Conservation (phyloP, 53 echinoderm and acorn worm genomes). For the Luidia sarsii region DNA sequence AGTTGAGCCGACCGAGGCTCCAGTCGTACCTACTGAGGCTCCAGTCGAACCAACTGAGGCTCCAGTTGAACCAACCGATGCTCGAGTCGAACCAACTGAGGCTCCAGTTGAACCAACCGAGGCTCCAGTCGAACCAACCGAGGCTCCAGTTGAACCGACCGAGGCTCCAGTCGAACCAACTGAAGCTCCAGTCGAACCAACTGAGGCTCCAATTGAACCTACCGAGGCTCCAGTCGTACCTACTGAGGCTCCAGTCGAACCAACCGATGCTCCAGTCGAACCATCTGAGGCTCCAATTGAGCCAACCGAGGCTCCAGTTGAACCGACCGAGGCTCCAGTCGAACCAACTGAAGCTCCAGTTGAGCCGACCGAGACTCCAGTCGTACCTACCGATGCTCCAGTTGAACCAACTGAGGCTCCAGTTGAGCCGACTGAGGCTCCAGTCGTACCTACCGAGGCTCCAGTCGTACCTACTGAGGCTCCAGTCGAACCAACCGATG, state of each 20-base stretch:
- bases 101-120: background rate
- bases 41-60: constrained; percentile 1
- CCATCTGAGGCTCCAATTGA: background rate
- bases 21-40: background rate
- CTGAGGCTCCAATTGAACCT: background rate
- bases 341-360: constrained; percentile 1
- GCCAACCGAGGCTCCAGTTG: constrained; percentile 1
- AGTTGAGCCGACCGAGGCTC: background rate
- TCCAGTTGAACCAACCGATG: background rate
- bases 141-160: background rate
- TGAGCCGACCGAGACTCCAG: constrained; percentile 7
- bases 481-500: background rate
- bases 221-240: background rate
- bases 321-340: background rate
- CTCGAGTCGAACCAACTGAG: background rate
- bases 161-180: background rate
- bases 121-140: background rate
- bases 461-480: background rate
- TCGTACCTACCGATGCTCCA: background rate
- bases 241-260: background rate
- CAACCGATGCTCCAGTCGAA: background rate
- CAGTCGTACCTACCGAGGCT: background rate
- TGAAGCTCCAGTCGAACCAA: background rate
- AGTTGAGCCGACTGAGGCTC: constrained; percentile 7
- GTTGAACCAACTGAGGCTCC: background rate